phyloP scores from a whole-genome alignment of 2,888 invertebrate genomes.

The Drosophila incognita region DNA sequence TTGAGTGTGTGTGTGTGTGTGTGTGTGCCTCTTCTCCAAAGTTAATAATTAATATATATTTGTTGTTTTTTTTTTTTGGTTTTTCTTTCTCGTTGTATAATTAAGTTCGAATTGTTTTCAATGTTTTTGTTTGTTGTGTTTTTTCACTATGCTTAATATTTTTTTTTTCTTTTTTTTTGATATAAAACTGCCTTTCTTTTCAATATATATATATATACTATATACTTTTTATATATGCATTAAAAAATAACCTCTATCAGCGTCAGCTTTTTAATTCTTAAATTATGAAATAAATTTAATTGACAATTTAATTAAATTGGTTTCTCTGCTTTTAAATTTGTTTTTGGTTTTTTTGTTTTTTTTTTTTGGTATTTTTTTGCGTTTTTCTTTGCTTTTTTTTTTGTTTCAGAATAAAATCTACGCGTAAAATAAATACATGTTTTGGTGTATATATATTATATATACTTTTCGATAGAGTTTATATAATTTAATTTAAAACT shows the following conservation, averaged over 20 bases:
- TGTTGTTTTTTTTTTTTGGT: slow-evolving; percentile 20
- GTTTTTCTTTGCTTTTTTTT: slow-evolving; percentile 12
- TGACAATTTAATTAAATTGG: slow-evolving; percentile 80
- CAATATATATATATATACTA: slow-evolving; percentile 53
- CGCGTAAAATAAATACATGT: slow-evolving; percentile 78
- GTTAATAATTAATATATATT: slow-evolving; percentile 59
- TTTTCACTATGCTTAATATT: slow-evolving; percentile 60
- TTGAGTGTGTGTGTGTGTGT: slow-evolving; percentile 30
- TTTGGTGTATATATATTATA: slow-evolving; percentile 59
- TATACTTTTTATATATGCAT: slow-evolving; percentile 67
- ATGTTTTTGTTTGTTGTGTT: slow-evolving; percentile 68
- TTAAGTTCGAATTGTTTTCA: slow-evolving; percentile 83
- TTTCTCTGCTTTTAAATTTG: slow-evolving; percentile 36
- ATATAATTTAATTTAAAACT: slow-evolving; percentile 65
- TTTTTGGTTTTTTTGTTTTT: slow-evolving; percentile 6
- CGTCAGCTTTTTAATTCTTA: slow-evolving; percentile 68
- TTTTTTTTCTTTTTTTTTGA: slow-evolving; percentile 47
- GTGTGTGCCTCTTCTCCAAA: slow-evolving; percentile 48
- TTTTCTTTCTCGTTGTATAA: slow-evolving; percentile 81
- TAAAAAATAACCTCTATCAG: slow-evolving; percentile 78
- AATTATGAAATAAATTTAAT: slow-evolving; percentile 78
- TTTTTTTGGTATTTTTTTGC: slow-evolving; percentile 23
- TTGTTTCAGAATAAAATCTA: slow-evolving; percentile 74
- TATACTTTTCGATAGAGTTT: slow-evolving; percentile 64
- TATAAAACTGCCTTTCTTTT: slow-evolving; percentile 73